These are phyloP conservation scores for Drosophila paracracens DNA, from an alignment of 2,888 invertebrate genomes.

Conservation along the genomic window DNA sequence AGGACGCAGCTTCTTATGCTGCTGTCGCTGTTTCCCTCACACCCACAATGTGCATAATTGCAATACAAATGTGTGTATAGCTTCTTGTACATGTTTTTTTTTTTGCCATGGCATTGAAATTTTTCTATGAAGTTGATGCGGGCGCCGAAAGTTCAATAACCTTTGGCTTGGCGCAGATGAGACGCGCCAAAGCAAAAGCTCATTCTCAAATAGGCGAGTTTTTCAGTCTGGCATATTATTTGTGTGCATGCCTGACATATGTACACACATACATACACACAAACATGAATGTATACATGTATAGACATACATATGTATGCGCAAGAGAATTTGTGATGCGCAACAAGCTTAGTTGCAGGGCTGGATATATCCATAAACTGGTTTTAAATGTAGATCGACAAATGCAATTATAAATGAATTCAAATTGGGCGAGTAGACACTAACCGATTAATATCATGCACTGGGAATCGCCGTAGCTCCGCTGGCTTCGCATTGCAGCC, in stretches of 20 bases:
- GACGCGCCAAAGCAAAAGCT: constrained; percentile 55
- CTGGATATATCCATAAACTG: constrained; percentile 37
- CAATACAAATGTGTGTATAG: constrained; percentile 42
- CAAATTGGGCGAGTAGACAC: constrained; percentile 35
- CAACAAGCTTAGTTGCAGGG: constrained; percentile 54
- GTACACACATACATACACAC: neutral
- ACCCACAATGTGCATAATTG: constrained; percentile 66
- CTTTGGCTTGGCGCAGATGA: constrained; percentile 73
- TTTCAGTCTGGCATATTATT: constrained; percentile 22
- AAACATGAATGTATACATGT: neutral
- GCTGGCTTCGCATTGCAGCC: constrained; percentile 68
- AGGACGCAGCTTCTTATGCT: constrained; percentile 60
- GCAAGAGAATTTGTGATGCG: constrained; percentile 54
- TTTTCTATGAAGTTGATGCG: constrained; percentile 76
- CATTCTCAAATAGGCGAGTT: constrained; percentile 19
- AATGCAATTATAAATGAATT: constrained; percentile 13
- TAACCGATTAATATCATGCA: constrained; percentile 76
- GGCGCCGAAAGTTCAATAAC: constrained; percentile 77
- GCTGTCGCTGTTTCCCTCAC: constrained; percentile 48
- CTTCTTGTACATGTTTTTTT: constrained; percentile 26
- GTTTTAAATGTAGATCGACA: constrained; percentile 47
- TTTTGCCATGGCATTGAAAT: constrained; percentile 82
- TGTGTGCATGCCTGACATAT: constrained; percentile 8
- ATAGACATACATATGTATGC: constrained; percentile 1
- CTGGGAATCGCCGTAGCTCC: constrained; percentile 78